Percentiles rank a stretch among this genome's conserved stretches.
phyloP scores from a whole-genome alignment of 1,140 invertebrate genomes.

The Heliconius hewitsoni region DNA sequence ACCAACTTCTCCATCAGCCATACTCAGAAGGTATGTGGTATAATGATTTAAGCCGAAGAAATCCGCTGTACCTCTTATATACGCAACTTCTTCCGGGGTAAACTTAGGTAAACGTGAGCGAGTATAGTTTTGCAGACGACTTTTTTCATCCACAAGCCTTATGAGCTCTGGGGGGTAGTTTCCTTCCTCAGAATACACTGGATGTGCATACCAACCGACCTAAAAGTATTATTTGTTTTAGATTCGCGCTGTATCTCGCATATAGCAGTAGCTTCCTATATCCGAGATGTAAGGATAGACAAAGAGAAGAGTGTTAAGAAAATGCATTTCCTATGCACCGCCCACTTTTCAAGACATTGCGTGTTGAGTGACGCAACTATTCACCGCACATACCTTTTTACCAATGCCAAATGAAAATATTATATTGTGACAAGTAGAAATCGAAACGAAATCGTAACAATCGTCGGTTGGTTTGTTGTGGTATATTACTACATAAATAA shows the following conservation, averaged over 20 bases:
- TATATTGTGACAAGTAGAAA: background rate
- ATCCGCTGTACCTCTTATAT: conserved; percentile 81
- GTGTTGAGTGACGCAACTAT: background rate
- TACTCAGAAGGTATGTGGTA: conserved; percentile 77
- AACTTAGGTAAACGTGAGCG: conserved; percentile 85
- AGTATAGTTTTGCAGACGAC: conserved; percentile 82
- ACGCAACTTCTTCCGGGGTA: conserved; percentile 82
- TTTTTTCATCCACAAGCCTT: conserved; percentile 82
- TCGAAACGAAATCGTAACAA: background rate
- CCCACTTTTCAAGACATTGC: background rate
- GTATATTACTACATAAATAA: no score
- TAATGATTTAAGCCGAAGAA: conserved; percentile 85
- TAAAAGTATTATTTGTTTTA: conserved; percentile 40
- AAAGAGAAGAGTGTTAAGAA: background rate
- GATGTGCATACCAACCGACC: conserved; percentile 86
- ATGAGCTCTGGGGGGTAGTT: conserved; percentile 86
- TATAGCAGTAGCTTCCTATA: no score
- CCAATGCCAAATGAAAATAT: background rate
- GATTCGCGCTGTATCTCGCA: no score
- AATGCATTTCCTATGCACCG: no score
- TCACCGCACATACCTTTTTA: no score
- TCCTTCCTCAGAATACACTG: conserved; percentile 84
- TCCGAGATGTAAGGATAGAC: no score
- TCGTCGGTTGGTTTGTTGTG: no score
- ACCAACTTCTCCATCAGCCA: conserved; percentile 68